Base-by-base conservation (phyloP, 2,113 vertebrate genomes). In the Anarhynchus alexandrinus region DNA sequence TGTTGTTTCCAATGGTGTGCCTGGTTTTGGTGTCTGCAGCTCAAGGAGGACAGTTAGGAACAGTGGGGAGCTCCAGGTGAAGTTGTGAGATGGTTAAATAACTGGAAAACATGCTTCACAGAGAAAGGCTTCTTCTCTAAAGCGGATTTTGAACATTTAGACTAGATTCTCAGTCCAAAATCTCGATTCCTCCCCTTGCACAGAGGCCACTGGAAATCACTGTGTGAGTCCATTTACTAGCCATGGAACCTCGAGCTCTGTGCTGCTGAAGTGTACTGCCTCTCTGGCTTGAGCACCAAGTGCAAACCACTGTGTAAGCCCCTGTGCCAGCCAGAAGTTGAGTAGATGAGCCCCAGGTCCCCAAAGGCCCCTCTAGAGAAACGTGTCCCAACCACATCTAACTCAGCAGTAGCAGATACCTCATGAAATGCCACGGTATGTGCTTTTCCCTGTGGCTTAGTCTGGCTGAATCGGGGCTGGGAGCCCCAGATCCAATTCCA, bases 401-500 rank as follows among this genome's bases (percentile, higher is more conserved):
- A 36, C 29, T 49, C 52, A 38, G 12, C 62, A 85, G 47, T 23
- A 72, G 25, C 58, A 82, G 36, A 15, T 40, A 18, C 32, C 12
- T 49, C 32, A 11, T 64, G 54, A 49, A 67, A 43, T 71, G 27
- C 43, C 10, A 7, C 49, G 36, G 26, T 21, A 4, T 10, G 12
- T 55, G 10, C n/a, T 71, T 61, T 82, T 23, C 36, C 25, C 71
- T 92, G 6, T 57, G 58, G 32, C 17, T 16, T 67, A 14, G 19
- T 72, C 11, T 34, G 88, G 21, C 52, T 61, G 70, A 45, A 62
- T 26, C 25, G n/a, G 25, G 17, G 52, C 22, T 88, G 55, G 26
- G 20, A n/a, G 4, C 17, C 11, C 9, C 0, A 0, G 32, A 45
- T 66, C 64, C 20, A 51, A 1, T 11, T 72, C 17, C 15, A 29